Base-by-base conservation (phyloP, 2,888 invertebrate genomes). In the Spodoptera picta region DNA sequence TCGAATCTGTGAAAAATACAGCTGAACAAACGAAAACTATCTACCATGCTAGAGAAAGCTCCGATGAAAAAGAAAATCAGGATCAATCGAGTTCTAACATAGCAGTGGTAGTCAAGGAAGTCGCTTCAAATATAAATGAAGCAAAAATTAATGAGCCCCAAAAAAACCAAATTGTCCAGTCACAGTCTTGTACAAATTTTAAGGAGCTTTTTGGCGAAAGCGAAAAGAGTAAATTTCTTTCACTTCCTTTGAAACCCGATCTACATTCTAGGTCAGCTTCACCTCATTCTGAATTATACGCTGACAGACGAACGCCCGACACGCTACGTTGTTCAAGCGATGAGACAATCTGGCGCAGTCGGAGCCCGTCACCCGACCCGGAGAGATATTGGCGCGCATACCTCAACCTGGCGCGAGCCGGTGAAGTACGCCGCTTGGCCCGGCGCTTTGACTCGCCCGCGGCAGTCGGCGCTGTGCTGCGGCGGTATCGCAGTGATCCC, bases 161-260 rank as follows among this genome's bases (percentile, higher is more conserved):
- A 58, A 88, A 85, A 71, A 84, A 88, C 43, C 90, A 86, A 80
- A 86, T 95, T 54, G 89, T 90, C n/a, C 93, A 95, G 51, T 96
- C 97, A 0, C 96, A 96, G 77, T 97, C 97, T 0, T 96, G 96
- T 82, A 95, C 97, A 42, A 96, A 97, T 88, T 91, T 98, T 60
- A 97, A 97, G 83, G 98, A 98, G 76, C 91, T 97, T n/a, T 98
- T 97, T 83, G 98, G 98, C 0, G 98, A 98, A 87, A 95, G 95
- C 31, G 95, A 96, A 73, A 93, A 94, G 80, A 95, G 95, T 72
- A 96, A 95, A 82, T 96, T 95, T 86, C 87, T 95, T 43, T 95
- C 95, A 4, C 87, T 95, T 60, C 95, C 96, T 45, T 86, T 82
- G 47, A 92, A 92, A 80, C 85, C 90, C 74, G 91, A 90, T 83